Conservation (phyloP, 64 coral and sea anemone genomes). For the Stichodactyla helianthus region DNA sequence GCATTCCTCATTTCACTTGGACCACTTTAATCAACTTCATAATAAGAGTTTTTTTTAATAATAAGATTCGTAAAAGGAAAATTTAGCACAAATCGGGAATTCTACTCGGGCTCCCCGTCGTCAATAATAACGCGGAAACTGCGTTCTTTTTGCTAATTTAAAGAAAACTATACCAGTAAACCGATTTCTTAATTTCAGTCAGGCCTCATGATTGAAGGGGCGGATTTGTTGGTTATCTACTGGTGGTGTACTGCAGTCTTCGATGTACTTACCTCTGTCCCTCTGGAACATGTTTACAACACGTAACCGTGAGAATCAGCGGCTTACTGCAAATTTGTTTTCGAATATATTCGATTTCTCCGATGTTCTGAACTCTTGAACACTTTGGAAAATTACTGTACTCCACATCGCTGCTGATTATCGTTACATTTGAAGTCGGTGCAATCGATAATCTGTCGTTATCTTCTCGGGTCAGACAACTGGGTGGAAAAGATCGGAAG, state of each 20-base stretch:
- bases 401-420: constrained; percentile 67
- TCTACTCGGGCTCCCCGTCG: no score
- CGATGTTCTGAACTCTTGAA: constrained; percentile 1
- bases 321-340: constrained; percentile 56
- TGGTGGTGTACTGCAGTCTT: not conserved
- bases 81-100: no score
- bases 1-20: no score
- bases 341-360: constrained; percentile 49
- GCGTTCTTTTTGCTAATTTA: no score
- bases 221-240: no score
- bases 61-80: no score
- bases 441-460: constrained; percentile 17
- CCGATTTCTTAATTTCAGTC: no score
- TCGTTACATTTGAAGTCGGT: constrained; percentile 17
- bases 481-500: constrained; percentile 54
- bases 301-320: constrained; percentile 45
- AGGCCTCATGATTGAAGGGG: no score
- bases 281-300: constrained; percentile 79
- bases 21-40: no score
- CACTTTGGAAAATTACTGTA: constrained; percentile 35
- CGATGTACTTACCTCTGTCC: constrained; percentile 58
- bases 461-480: not conserved
- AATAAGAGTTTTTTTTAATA: no score
- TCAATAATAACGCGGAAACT: no score
- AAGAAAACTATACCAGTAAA: no score